Percentiles rank a stretch among this genome's conserved stretches.
These are phyloP conservation scores for Dicerorhinus sumatrensis DNA, from an alignment of 2,113 vertebrate species.

Conservation along the genomic window DNA sequence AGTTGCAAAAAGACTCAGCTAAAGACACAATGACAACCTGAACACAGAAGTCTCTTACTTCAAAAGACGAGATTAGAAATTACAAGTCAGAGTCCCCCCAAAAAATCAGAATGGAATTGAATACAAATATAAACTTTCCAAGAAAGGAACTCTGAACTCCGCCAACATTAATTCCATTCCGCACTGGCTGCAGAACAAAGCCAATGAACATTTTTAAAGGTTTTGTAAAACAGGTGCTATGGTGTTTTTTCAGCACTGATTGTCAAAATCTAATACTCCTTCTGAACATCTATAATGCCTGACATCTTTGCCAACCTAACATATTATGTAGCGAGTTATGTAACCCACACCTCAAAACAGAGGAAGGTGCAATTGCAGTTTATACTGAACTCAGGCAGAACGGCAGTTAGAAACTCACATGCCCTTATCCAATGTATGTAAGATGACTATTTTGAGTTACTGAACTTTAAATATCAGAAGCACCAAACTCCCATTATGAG, in stretches of 20 bases:
- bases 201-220: conserved; percentile 48
- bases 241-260: conserved; percentile 49
- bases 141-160: conserved; percentile 46
- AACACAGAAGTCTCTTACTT: conserved; percentile 45
- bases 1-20: not conserved
- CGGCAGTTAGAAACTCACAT: conserved; percentile 26
- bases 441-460: conserved; percentile 34
- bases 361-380: not conserved
- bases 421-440: not conserved
- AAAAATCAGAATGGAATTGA: not conserved
- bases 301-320: conserved; percentile 36
- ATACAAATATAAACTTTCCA: conserved; percentile 45
- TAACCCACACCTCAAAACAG: not conserved
- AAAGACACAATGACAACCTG: not conserved
- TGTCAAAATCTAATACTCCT: conserved; percentile 21
- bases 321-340: not conserved
- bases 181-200: conserved; percentile 61
- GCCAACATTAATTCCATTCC: conserved; percentile 39
- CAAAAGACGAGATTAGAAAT: conserved; percentile 44
- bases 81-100: not conserved
- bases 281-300: conserved; percentile 22
- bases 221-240: conserved; percentile 55
- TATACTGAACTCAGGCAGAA: conserved; percentile 44
- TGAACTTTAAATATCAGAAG: conserved; percentile 44
- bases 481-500: not conserved